phyloP scores from a whole-genome alignment of 92 coral and sea anemone genomes.

The Plumapathes pennacea region DNA sequence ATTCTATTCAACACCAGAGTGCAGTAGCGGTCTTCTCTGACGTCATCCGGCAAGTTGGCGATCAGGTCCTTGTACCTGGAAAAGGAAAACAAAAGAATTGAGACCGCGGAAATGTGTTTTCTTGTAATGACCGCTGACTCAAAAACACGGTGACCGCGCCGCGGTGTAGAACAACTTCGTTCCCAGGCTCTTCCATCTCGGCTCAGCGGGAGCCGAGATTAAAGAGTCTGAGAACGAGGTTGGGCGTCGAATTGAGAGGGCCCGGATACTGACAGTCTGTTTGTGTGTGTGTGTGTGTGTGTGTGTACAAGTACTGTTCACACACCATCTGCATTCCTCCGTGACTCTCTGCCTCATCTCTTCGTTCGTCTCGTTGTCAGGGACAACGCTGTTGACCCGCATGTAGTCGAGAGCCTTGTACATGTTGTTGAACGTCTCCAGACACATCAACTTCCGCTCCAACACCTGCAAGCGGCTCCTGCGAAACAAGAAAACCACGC shows the following conservation, averaged over 20 bases:
- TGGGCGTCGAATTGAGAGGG: background rate
- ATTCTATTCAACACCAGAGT: slow-evolving; percentile 87
- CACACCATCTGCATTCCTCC: slow-evolving; percentile 93
- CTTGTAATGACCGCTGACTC: no score
- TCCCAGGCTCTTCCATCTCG: no score
- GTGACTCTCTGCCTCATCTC: slow-evolving; percentile 98
- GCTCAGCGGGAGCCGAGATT: background rate
- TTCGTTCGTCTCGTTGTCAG: slow-evolving; percentile 85
- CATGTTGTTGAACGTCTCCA: slow-evolving; percentile 79
- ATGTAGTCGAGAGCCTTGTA: slow-evolving; percentile 87
- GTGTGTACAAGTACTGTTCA: no score
- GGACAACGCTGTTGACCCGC: slow-evolving; percentile 66
- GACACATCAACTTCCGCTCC: slow-evolving; percentile 82
- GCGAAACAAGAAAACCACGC: background rate
- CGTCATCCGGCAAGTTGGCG: slow-evolving; percentile 73
- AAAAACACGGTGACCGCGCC: no score
- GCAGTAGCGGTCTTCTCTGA: slow-evolving; percentile 80
- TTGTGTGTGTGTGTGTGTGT: no score
- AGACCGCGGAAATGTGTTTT: no score
- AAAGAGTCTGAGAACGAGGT: background rate
- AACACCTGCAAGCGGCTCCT: slow-evolving; percentile 84
- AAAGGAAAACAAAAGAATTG: background rate
- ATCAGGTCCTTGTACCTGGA: slow-evolving; percentile 91
- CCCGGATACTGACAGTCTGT: background rate
- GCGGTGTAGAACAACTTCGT: no score